Evolutionary conservation across 2,888 invertebrate genomes (phyloP), one percentile per base, ranked within the genome.

Genomic region (Emesis castigata): DNA sequence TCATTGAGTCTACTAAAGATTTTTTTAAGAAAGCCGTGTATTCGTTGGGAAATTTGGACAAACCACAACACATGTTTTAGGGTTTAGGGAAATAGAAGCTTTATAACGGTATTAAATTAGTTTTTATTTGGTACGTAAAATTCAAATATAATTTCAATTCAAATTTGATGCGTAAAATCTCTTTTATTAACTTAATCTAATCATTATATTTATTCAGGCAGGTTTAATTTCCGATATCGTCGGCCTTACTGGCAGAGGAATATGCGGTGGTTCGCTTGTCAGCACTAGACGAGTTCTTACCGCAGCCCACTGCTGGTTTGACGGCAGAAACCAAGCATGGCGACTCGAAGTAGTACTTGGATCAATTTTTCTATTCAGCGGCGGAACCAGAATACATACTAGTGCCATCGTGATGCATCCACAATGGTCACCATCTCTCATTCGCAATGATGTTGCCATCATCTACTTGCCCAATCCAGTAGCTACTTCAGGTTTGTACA

Each of bases 251-350:
- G 88, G 89, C n/a, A 85, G 82, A 58, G 88, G 87, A 31, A 86
- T 68, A 7, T 66, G 93, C 65, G 93, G 93, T 2, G 92, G 89
- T 64, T 89, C 91, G 2, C 83, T 93, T 0, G 22, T 93, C 53
- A 88, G 78, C 26, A 2, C 73, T 1, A 83, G 78, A 66, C 87
- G 90, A 14, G 84, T 92, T 0, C 20, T 91, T 6, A 92, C 92
- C 2, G 93, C 93, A 56, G 93, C 93, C 18, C 93, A 93, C 79
- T 93, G 93, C 83, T 93, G 93, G 93, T 88, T 74, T 39, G 93
- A 93, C 64, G 93, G 93, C n/a, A 1, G 29, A 0, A 86, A 91
- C 81, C 91, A 91, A 61, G 92, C 87, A 1, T 91, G 90, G 89
- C 84, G 86, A 16, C 73, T 91, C n/a, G 90, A 87, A 2, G 91